Percentiles rank a stretch among this genome's conserved stretches.
These are phyloP conservation scores for Melospiza melodia DNA, from an alignment of 2,113 vertebrate species.

Conservation along the genomic window DNA sequence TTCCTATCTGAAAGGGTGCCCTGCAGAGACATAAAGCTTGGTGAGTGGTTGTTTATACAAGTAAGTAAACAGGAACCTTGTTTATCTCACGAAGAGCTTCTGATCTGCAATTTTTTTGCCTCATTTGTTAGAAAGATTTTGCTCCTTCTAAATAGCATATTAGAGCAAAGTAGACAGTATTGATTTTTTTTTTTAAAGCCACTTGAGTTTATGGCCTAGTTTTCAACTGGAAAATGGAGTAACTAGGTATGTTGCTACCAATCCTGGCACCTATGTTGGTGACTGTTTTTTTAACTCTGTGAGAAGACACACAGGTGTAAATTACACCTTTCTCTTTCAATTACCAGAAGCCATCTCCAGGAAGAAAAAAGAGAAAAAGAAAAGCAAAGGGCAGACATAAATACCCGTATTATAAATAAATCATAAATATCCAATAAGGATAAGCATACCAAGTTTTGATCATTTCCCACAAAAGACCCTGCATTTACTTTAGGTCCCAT, in stretches of 20 bases:
- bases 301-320: neutral
- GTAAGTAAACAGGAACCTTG: constrained; percentile 80
- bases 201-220: constrained; percentile 11
- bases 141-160: constrained; percentile 28
- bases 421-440: neutral
- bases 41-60: constrained; percentile 80
- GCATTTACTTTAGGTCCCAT: constrained; percentile 2
- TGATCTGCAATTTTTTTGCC: constrained; percentile 69
- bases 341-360: neutral
- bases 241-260: neutral
- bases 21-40: constrained; percentile 73
- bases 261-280: neutral
- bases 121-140: constrained; percentile 18
- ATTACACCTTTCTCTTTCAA: constrained; percentile 9
- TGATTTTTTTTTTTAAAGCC: constrained; percentile 12
- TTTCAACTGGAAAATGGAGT: constrained; percentile 33
- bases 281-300: neutral
- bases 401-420: constrained; percentile 13
- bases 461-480: neutral
- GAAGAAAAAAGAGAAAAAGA: neutral
- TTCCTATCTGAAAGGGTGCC: constrained; percentile 80
- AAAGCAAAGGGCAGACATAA: neutral
- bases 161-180: constrained; percentile 16
- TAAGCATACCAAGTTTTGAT: neutral
- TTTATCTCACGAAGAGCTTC: constrained; percentile 78